These are phyloP conservation scores for Callionymus lyra DNA, from an alignment of 2,113 vertebrate genomes.

Conservation along the genomic window DNA sequence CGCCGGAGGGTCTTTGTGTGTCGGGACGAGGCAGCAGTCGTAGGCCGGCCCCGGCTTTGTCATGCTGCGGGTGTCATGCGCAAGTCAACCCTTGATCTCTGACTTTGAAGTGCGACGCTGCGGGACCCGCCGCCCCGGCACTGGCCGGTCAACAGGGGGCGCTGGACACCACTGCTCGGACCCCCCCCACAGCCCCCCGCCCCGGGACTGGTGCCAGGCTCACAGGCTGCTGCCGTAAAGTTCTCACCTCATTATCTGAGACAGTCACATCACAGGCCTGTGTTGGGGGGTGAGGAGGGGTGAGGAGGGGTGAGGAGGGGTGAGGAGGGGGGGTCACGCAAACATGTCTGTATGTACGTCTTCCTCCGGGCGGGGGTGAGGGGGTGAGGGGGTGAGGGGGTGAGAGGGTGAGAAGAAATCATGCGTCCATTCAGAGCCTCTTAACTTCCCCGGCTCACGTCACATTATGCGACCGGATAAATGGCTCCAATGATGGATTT, in stretches of 20 bases:
- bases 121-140: constrained; percentile 6
- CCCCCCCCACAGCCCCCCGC: constrained; percentile 8
- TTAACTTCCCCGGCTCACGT: constrained; percentile 45
- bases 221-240: constrained; percentile 61
- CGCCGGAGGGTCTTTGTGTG: constrained; percentile 53
- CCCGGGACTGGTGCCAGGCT: constrained; percentile 59
- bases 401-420: constrained; percentile 40
- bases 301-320: constrained; percentile 32
- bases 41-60: constrained; percentile 63
- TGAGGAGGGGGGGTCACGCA: constrained; percentile 31
- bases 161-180: constrained; percentile 24
- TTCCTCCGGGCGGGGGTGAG: constrained; percentile 15
- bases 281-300: constrained; percentile 50
- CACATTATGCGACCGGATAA: constrained; percentile 46
- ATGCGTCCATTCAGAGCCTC: constrained; percentile 9
- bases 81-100: constrained; percentile 66
- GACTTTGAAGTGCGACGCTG: constrained; percentile 65
- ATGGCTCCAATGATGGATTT: constrained; percentile 42
- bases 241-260: constrained; percentile 73
- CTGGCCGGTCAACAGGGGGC: constrained; percentile 57
- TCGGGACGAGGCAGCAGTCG: constrained; percentile 43
- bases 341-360: constrained; percentile 34
- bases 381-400: constrained; percentile 30
- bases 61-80: constrained; percentile 65
- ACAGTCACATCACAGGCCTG: constrained; percentile 64